A percentile compares a stretch with the other conserved stretches of the same genome.
Evolutionary conservation across 1,140 invertebrate species (phyloP).

Genomic region (Papilio aristodemus): DNA sequence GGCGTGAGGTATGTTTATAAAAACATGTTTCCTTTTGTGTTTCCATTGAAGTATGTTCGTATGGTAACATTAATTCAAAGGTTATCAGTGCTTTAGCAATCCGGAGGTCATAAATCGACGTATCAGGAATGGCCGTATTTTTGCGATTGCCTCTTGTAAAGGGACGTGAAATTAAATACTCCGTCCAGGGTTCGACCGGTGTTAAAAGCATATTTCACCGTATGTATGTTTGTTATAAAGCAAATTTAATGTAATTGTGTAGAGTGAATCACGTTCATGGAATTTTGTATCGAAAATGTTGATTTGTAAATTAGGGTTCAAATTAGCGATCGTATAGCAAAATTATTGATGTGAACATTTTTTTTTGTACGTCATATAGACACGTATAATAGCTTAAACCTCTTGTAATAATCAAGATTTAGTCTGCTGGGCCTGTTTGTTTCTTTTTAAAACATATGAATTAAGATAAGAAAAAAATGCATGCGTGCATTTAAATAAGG

Average conservation of each 20-base stretch:
- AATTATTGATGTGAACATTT: too few species aligned
- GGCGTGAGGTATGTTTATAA: background rate
- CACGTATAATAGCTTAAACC: too few species aligned
- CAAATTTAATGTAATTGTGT: background rate
- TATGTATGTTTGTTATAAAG: slow-evolving; percentile 20
- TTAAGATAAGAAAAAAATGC: too few species aligned
- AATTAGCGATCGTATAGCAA: too few species aligned
- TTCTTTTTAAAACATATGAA: too few species aligned
- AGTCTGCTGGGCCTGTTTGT: too few species aligned
- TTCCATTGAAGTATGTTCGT: slow-evolving; percentile 21
- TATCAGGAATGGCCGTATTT: slow-evolving; percentile 54
- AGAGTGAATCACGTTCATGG: background rate
- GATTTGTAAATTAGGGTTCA: background rate
- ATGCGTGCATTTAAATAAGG: too few species aligned
- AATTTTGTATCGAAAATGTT: background rate
- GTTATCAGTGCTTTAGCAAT: slow-evolving; percentile 45
- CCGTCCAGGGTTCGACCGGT: background rate
- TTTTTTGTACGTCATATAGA: too few species aligned
- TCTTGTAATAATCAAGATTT: too few species aligned
- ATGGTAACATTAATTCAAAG: slow-evolving; percentile 46
- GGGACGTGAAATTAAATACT: slow-evolving; percentile 24
- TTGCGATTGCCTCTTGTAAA: slow-evolving; percentile 29
- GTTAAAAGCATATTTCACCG: slow-evolving; percentile 19
- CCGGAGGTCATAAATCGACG: slow-evolving; percentile 62
- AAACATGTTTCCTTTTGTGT: slow-evolving; percentile 24